Percentiles rank a stretch among this genome's conserved stretches.
Evolutionary conservation across 2,113 vertebrate genomes (phyloP).

Genomic region (Micromys minutus): DNA sequence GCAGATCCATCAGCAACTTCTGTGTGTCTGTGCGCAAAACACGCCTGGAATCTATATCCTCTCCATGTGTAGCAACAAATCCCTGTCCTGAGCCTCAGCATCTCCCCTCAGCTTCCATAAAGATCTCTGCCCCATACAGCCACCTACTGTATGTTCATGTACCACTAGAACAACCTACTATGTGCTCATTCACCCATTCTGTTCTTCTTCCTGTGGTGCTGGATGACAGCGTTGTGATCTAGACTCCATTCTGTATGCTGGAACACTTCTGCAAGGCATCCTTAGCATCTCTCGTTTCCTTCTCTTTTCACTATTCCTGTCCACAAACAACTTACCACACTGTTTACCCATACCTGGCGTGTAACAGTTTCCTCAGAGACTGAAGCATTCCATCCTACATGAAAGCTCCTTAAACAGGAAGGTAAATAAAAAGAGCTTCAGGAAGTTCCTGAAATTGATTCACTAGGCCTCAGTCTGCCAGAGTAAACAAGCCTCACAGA

Average conservation of each 20-base stretch:
- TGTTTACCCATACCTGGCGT: not conserved
- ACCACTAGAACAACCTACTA: not conserved
- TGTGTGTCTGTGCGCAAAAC: not conserved
- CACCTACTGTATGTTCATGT: not conserved
- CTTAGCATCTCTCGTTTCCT: not conserved
- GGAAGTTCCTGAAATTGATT: not conserved
- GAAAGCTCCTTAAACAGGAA: not conserved
- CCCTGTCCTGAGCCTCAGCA: not conserved
- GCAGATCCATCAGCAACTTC: not conserved
- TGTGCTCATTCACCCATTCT: not conserved
- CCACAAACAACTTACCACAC: not conserved
- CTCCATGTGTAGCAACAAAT: not conserved
- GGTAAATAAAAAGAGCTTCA: not conserved
- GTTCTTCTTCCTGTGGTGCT: not conserved
- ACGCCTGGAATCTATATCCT: not conserved
- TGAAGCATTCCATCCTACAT: not conserved
- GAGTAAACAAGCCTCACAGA: not conserved
- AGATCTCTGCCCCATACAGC: not conserved
- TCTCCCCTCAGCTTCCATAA: not conserved
- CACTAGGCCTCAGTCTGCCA: not conserved
- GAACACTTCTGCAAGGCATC: not conserved
- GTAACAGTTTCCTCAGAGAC: not conserved
- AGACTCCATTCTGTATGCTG: not conserved
- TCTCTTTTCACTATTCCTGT: not conserved
- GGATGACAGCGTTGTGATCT: not conserved